A percentile compares a stretch with the other conserved stretches of the same genome.
phyloP scores from a whole-genome alignment of 2,888 invertebrate genomes.

The Ichneumon xanthorius region DNA sequence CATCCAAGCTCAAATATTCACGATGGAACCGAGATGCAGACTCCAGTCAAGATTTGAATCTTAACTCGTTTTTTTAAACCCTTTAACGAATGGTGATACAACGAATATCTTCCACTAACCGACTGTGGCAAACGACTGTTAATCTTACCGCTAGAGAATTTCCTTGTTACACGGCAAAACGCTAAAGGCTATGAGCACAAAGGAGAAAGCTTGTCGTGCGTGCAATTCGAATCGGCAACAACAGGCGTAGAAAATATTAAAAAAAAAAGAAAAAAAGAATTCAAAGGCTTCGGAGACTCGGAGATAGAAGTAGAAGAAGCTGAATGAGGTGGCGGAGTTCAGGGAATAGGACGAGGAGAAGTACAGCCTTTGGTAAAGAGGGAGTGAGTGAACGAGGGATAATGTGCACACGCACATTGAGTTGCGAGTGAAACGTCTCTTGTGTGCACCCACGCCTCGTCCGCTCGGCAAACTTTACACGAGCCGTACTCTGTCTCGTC shows the following conservation, averaged over 20 bases:
- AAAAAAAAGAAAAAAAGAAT: conserved; percentile 6
- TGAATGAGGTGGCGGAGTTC: conserved; percentile 40
- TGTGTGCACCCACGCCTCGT: conserved; percentile 56
- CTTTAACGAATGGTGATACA: too few relatives aligned
- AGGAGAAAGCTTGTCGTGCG: conserved; percentile 52
- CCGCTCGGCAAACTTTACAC: conserved; percentile 42
- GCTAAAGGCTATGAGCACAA: conserved; percentile 57
- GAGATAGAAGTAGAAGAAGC: conserved; percentile 24
- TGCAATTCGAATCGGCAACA: conserved; percentile 48
- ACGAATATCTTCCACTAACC: background rate
- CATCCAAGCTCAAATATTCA: background rate
- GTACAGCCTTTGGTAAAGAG: background rate
- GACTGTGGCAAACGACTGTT: conserved; percentile 28
- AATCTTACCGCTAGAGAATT: conserved; percentile 6
- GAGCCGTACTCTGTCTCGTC: conserved; percentile 12
- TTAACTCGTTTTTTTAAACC: too few relatives aligned
- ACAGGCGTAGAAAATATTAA: conserved; percentile 12
- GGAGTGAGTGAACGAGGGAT: background rate
- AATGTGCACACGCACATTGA: conserved; percentile 22
- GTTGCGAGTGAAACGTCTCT: conserved; percentile 59
- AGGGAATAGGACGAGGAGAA: conserved; percentile 28
- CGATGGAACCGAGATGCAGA: background rate
- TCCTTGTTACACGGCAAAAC: conserved; percentile 7
- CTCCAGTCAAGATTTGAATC: too few relatives aligned
- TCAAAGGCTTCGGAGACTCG: background rate